A percentile compares a stretch with the other conserved stretches of the same genome.
These are phyloP conservation scores for Rugalucina vietnamica DNA, from an alignment of 2,888 invertebrate genomes.

Conservation along the genomic window DNA sequence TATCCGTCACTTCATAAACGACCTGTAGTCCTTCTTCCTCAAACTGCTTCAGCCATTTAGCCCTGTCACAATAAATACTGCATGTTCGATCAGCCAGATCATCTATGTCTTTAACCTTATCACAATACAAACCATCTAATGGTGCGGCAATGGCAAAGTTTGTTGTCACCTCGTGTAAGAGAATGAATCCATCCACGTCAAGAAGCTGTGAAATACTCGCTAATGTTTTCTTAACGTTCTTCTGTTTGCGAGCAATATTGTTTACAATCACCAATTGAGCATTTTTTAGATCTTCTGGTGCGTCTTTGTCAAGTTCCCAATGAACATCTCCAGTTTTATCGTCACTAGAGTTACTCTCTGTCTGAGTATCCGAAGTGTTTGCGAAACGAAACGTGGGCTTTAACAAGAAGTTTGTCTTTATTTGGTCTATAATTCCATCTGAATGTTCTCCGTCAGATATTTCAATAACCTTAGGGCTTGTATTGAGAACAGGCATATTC, in stretches of 20 bases:
- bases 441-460: no score
- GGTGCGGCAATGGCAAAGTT: slow-evolving; percentile 73
- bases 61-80: slow-evolving; percentile 62
- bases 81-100: slow-evolving; percentile 31
- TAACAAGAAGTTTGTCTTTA: no score
- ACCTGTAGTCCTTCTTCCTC: slow-evolving; percentile 85
- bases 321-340: no score
- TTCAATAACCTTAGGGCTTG: no score
- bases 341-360: no score
- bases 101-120: slow-evolving; percentile 24
- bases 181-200: slow-evolving; percentile 85
- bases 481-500: no score
- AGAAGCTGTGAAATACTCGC: slow-evolving; percentile 85
- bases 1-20: slow-evolving; percentile 88
- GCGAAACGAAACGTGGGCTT: no score
- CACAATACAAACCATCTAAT: slow-evolving; percentile 61
- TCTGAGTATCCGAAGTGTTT: no score
- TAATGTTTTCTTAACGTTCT: slow-evolving; percentile 35
- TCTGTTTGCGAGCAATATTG: neutral
- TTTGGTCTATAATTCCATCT: no score
- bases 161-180: slow-evolving; percentile 83
- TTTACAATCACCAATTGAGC: neutral
- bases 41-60: slow-evolving; percentile 67
- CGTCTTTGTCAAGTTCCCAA: neutral
- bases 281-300: neutral